A percentile compares a stretch with the other conserved stretches of the same genome.
These are phyloP conservation scores for Orthosia cruda DNA, from an alignment of 2,888 invertebrate species.

Conservation along the genomic window DNA sequence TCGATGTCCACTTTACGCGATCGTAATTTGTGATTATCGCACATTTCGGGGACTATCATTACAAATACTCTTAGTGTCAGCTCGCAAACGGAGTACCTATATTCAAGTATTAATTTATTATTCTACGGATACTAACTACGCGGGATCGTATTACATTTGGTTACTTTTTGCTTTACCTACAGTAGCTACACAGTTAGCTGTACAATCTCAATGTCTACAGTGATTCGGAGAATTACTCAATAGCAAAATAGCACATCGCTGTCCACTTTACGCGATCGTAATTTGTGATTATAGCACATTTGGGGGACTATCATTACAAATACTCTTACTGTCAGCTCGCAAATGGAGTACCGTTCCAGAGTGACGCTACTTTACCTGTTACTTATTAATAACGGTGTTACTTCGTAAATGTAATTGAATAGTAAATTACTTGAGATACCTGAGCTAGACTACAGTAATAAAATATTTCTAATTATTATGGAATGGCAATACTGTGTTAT, in stretches of 20 bases:
- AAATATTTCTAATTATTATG: conserved; percentile 2
- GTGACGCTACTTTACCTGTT: conserved; percentile 36
- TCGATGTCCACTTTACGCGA: conserved; percentile 23
- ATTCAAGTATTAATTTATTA: no score
- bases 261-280: conserved; percentile 29
- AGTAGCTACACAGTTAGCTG: conserved; percentile 28
- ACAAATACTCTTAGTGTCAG: conserved; percentile 24
- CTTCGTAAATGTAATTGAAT: conserved; percentile 53
- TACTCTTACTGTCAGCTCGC: conserved; percentile 11
- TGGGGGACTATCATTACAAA: conserved; percentile 47
- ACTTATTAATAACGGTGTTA: conserved; percentile 52
- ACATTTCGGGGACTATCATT: conserved; percentile 50
- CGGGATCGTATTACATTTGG: no score
- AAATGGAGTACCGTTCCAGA: conserved; percentile 39
- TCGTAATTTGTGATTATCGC: conserved; percentile 40
- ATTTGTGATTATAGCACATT: conserved; percentile 45
- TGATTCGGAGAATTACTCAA: conserved; percentile 31
- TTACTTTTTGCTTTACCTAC: background rate
- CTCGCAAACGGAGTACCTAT: conserved; percentile 33
- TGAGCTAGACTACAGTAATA: conserved; percentile 8
- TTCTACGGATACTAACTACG: no score
- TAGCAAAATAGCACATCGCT: conserved; percentile 19
- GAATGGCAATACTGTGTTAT: background rate
- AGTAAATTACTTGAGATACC: conserved; percentile 41
- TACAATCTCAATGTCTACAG: conserved; percentile 23